Percentiles rank a stretch among this genome's conserved stretches.
phyloP scores from a whole-genome alignment of 2,113 vertebrate species.

The Leuciscus idus region DNA sequence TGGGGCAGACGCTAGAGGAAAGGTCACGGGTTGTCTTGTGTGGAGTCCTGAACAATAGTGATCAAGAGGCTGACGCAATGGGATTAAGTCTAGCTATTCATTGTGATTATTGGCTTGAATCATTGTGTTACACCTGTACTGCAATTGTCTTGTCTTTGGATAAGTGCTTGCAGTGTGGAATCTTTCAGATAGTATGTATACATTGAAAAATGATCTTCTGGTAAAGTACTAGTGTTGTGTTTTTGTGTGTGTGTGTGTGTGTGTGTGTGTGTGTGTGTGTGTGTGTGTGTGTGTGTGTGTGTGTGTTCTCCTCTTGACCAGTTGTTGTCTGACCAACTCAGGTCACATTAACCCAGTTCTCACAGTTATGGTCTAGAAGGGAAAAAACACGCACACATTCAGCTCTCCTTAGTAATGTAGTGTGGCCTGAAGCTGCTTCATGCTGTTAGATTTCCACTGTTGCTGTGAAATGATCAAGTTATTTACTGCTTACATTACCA shows the following conservation, averaged over 20 bases:
- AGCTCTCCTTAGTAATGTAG: constrained; percentile 47
- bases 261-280: neutral
- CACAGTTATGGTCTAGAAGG: constrained; percentile 56
- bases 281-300: neutral
- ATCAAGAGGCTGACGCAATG: constrained; percentile 14
- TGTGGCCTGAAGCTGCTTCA: constrained; percentile 61
- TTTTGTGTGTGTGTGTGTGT: neutral
- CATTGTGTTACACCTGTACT: neutral
- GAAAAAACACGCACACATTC: constrained; percentile 16
- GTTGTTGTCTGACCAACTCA: constrained; percentile 64
- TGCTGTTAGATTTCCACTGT: constrained; percentile 63
- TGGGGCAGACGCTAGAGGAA: constrained; percentile 26
- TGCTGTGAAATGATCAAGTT: constrained; percentile 61
- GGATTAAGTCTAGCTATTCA: neutral
- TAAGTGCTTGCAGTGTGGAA: neutral
- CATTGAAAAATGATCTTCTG: neutral
- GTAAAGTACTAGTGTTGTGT: neutral
- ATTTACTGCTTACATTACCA: constrained; percentile 74
- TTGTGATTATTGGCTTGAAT: neutral
- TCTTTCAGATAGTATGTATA: neutral
- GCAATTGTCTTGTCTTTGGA: neutral
- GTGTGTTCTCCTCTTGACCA: constrained; percentile 44
- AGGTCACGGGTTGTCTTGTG: constrained; percentile 45
- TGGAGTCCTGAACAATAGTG: constrained; percentile 32
- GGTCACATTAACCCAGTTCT: constrained; percentile 76